A percentile compares a stretch with the other conserved stretches of the same genome.
Conservation (phyloP, 2,797 vertebrate species). For the Hippopotamyrus pictus region DNA sequence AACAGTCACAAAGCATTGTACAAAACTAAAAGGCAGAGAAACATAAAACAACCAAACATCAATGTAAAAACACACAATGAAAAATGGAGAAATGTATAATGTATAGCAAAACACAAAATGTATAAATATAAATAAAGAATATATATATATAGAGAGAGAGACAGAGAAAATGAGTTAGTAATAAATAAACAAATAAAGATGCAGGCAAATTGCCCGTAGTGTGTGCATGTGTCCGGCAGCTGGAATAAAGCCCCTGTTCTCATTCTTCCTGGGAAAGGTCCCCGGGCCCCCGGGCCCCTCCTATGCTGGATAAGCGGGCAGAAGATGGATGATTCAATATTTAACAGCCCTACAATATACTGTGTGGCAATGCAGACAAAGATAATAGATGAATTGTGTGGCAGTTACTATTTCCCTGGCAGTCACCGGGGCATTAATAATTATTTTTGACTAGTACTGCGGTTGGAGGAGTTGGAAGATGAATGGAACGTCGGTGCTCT, state of each 20-base stretch:
- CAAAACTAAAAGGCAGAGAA: no score
- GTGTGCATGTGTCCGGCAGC: not conserved
- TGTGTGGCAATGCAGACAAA: not conserved
- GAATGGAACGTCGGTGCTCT: not conserved
- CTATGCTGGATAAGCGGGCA: not conserved
- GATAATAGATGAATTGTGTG: not conserved
- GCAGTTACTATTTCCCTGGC: not conserved
- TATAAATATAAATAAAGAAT: not conserved
- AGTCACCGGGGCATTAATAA: not conserved
- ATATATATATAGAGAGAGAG: not conserved
- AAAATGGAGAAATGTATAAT: not conserved
- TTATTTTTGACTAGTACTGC: not conserved
- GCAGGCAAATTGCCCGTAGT: not conserved
- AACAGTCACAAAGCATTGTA: not conserved
- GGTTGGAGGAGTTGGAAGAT: not conserved
- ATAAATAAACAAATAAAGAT: not conserved
- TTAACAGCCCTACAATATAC: not conserved
- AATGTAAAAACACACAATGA: no score
- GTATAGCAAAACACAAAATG: not conserved
- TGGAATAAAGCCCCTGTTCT: not conserved
- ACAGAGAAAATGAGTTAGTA: not conserved
- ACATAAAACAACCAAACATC: no score
- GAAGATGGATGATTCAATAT: not conserved
- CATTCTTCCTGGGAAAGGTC: not conserved
- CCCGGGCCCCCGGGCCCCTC: not conserved